These are phyloP conservation scores for Plebejus anna DNA, from an alignment of 2,888 invertebrate species.

Conservation along the genomic window DNA sequence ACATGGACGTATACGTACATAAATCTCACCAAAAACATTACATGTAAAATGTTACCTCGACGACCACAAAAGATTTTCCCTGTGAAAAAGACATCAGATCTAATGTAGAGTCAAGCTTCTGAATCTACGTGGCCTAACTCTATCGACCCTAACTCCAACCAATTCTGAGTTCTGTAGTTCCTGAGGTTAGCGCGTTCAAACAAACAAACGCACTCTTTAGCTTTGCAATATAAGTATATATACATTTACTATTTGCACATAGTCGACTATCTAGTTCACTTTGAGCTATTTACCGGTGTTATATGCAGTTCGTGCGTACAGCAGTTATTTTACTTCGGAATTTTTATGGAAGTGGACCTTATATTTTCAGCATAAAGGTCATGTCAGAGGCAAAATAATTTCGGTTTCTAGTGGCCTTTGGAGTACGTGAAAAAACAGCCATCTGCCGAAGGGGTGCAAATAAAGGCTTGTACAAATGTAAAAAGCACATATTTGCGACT, in stretches of 20 bases:
- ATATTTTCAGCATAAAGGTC: background rate
- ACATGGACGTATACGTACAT: too few relatives aligned
- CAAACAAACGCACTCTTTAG: too few relatives aligned
- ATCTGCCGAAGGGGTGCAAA: constrained; percentile 4
- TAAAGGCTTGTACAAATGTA: background rate
- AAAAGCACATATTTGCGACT: constrained; percentile 1
- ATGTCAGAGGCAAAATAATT: background rate
- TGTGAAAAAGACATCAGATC: too few relatives aligned
- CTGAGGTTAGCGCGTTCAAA: too few relatives aligned
- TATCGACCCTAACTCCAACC: too few relatives aligned
- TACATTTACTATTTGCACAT: background rate
- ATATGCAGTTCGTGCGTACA: background rate
- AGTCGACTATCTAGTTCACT: background rate
- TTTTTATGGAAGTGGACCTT: background rate
- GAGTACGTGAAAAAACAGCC: constrained; percentile 5
- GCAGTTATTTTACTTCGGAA: background rate
- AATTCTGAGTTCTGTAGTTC: too few relatives aligned
- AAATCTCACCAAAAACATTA: too few relatives aligned
- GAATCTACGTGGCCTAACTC: too few relatives aligned
- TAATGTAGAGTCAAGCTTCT: too few relatives aligned
- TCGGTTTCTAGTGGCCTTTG: background rate
- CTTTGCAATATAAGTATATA: too few relatives aligned
- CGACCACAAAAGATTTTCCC: too few relatives aligned
- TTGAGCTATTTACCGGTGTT: background rate
- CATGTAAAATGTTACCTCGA: too few relatives aligned